Evolutionary conservation across 1,140 invertebrate species (phyloP).

Genomic region (Propsilocerus akamusi): DNA sequence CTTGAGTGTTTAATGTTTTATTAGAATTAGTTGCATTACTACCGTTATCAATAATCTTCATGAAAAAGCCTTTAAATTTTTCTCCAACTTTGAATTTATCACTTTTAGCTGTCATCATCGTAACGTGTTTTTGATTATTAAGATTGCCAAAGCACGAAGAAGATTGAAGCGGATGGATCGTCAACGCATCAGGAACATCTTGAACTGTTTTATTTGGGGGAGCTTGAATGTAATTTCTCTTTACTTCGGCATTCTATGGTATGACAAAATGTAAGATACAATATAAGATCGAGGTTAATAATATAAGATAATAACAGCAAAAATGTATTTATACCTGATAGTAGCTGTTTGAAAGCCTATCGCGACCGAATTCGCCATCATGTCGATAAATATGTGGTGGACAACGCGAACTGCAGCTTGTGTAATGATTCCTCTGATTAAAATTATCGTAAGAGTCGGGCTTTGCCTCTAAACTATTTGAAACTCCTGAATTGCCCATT

Average conservation of each 20-base stretch:
- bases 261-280: neutral
- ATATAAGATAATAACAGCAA: neutral
- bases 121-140: no score
- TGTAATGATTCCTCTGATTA: neutral
- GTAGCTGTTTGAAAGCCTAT: neutral
- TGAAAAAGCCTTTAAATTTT: no score
- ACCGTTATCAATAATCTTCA: no score
- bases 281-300: neutral
- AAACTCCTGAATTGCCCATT: neutral
- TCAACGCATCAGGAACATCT: constrained; percentile 20
- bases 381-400: neutral
- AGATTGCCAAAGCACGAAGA: no score
- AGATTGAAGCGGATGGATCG: no score
- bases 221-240: constrained; percentile 22
- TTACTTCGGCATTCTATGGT: constrained; percentile 17
- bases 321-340: neutral
- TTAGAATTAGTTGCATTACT: no score
- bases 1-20: no score
- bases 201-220: constrained; percentile 23
- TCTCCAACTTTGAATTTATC: no score
- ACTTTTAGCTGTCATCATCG: no score
- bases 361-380: neutral
- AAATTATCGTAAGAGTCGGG: neutral
- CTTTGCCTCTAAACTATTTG: neutral
- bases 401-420: neutral